Percentiles rank a stretch among this genome's conserved stretches.
Conservation (phyloP, 2,113 vertebrate species). For the Neotragus moschatus region DNA sequence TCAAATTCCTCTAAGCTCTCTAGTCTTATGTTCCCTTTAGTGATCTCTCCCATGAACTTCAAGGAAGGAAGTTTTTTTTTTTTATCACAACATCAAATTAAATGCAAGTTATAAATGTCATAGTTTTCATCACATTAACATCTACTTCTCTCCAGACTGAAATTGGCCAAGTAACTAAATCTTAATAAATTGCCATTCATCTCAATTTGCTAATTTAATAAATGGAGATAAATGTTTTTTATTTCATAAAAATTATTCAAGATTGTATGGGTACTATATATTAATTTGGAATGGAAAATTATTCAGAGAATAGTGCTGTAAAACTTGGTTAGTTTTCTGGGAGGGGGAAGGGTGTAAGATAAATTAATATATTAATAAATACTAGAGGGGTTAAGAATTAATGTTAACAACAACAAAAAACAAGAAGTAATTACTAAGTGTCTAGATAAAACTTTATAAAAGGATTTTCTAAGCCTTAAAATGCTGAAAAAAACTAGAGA, state of each 20-base stretch:
- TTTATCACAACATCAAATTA: background rate
- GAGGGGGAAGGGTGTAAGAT: background rate
- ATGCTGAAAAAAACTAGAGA: background rate
- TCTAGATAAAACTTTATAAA: background rate
- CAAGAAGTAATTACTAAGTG: background rate
- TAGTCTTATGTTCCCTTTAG: background rate
- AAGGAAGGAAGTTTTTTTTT: background rate
- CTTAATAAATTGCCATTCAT: background rate
- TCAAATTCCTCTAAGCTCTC: background rate
- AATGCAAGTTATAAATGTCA: background rate
- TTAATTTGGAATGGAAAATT: conserved; percentile 4
- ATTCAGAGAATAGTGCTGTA: conserved; percentile 5
- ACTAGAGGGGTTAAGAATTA: background rate
- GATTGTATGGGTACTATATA: background rate
- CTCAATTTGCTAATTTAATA: conserved; percentile 8
- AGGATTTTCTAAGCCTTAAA: background rate
- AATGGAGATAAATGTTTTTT: background rate
- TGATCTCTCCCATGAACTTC: background rate
- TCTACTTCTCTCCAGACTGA: background rate
- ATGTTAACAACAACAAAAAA: background rate
- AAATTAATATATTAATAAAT: conserved; percentile 1
- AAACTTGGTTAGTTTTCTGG: background rate
- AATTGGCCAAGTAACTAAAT: background rate
- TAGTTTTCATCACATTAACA: background rate
- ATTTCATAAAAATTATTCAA: background rate